These are phyloP conservation scores for Ifrita kowaldi DNA, from an alignment of 2,113 vertebrate genomes.

Conservation along the genomic window DNA sequence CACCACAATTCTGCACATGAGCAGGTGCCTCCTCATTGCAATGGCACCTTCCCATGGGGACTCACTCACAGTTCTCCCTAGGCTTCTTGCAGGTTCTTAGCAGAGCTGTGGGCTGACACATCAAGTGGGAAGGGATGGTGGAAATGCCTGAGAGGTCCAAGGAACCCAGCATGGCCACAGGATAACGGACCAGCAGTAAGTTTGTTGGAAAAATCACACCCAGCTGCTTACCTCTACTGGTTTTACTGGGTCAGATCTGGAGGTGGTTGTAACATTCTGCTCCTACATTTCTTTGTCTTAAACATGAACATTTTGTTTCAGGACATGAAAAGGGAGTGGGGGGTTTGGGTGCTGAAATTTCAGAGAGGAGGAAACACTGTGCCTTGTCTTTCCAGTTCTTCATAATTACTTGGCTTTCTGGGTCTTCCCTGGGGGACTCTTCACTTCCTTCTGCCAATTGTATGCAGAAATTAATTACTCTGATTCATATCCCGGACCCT, in stretches of 20 bases:
- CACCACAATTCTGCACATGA: not conserved
- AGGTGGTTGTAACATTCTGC: not conserved
- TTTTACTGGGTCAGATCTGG: not conserved
- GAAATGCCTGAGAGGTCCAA: not conserved
- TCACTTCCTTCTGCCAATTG: conserved; percentile 7
- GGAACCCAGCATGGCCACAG: not conserved
- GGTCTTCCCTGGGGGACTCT: not conserved
- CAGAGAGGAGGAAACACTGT: not conserved
- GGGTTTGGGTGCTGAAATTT: not conserved
- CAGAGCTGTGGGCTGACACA: not conserved
- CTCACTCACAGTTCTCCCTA: accelerated
- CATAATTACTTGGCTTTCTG: not conserved
- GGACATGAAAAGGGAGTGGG: not conserved
- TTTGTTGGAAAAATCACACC: not conserved
- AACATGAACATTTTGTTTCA: not conserved
- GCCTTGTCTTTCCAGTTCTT: not conserved
- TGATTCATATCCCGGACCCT: conserved; percentile 34
- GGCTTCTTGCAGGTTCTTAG: not conserved
- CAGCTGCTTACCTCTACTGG: not conserved
- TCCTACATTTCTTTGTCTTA: not conserved
- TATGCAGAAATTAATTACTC: not conserved
- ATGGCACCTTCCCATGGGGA: not conserved
- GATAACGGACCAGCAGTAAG: not conserved
- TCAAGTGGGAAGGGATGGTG: not conserved
- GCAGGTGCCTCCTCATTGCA: accelerated